Evolutionary conservation across 2,797 vertebrate genomes (phyloP), one percentile per base, ranked within the genome.

Genomic region (Borostomias antarcticus): DNA sequence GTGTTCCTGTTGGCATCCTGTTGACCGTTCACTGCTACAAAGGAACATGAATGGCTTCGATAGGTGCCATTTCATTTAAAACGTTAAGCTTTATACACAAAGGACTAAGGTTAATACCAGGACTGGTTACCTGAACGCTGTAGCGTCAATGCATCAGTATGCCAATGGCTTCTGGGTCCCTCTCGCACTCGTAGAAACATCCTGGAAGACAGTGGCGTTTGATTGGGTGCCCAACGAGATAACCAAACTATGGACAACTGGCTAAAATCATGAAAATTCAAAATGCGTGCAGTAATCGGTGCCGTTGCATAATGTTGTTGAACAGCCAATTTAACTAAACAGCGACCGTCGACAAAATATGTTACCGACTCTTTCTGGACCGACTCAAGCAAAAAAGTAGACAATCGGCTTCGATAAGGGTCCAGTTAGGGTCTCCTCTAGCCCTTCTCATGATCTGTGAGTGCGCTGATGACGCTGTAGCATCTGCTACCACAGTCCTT

Each of bases 361-460:
- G 63, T 15, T 53, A 10, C 37, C 9, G 79, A 74, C 78, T 29
- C 79, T 59, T 76, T 64, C 57, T 65, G 75, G 78, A 82, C 77
- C 72, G 68, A 64, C 30, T 65, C 57, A 72, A 68, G 58, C 64
- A 26, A 21, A 82, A 75, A 89, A 82, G 25, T 29, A 86, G 88
- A 89, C 93, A n/a, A n/a, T n/a, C n/a, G n/a, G n/a, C n/a, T 94
- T 94, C 92, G 92, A 93, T 81, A 89, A 86, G 92, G 88, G 93
- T 93, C 91, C 15, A 13, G 13, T 23, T 7, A 5, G 1, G 45
- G 7, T 28, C 6, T 13, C 2, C 4, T 19, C 40, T 15, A 91
- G 93, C n/a, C n/a, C n/a, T n/a, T n/a, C n/a, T n/a, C n/a, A n/a
- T n/a, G n/a, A n/a, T n/a, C n/a, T n/a, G n/a, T n/a, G n/a, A n/a